Percentiles rank a stretch among this genome's conserved stretches.
phyloP scores from a whole-genome alignment of 2,797 vertebrate species.

The Urophycis tenuis region DNA sequence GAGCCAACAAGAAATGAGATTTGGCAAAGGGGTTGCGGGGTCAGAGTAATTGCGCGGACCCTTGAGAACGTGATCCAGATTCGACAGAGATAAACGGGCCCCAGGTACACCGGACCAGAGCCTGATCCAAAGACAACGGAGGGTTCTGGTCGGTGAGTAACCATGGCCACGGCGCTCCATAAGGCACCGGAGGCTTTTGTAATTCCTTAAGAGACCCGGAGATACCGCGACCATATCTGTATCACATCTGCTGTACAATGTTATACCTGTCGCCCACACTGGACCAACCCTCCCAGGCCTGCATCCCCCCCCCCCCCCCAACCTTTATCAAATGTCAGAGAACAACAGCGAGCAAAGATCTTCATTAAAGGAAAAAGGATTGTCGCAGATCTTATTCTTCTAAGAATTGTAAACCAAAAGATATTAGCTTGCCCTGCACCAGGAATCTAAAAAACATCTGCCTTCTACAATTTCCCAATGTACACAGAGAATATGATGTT shows the following conservation, averaged over 20 bases:
- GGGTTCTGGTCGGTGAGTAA: neutral
- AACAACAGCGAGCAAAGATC: constrained; percentile 33
- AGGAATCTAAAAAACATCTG: constrained; percentile 16
- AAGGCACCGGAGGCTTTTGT: too few species aligned
- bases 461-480: constrained; percentile 18
- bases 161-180: too few species aligned
- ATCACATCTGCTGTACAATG: neutral
- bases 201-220: neutral
- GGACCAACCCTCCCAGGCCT: constrained; percentile 1
- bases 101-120: neutral
- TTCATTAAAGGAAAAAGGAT: constrained; percentile 30
- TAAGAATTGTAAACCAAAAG: constrained; percentile 22
- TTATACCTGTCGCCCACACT: neutral
- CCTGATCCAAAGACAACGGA: neutral
- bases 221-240: neutral
- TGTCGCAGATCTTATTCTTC: constrained; percentile 31
- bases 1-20: constrained; percentile 22
- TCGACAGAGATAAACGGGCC: constrained; percentile 1
- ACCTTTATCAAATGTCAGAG: constrained; percentile 45
- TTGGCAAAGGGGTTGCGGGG: neutral
- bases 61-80: constrained; percentile 30
- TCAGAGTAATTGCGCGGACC: constrained; percentile 17
- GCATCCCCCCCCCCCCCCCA: constrained; percentile 21
- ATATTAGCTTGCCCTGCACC: constrained; percentile 22
- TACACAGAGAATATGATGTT: constrained; percentile 26